These are phyloP conservation scores for Ariolimax columbianus DNA, from an alignment of 2,888 invertebrate species.

Conservation along the genomic window DNA sequence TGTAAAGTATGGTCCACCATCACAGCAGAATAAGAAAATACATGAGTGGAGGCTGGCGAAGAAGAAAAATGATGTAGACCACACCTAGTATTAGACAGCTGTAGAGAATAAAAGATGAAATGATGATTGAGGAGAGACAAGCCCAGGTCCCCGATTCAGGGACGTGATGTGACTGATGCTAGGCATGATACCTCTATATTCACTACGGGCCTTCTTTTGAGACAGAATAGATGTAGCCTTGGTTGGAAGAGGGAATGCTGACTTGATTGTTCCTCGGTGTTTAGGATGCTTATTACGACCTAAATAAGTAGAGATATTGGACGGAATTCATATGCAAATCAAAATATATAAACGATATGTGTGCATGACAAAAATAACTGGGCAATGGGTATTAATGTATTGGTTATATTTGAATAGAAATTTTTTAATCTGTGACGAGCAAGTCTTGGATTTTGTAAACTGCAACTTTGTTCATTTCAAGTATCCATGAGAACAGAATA, in stretches of 20 bases:
- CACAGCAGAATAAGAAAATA: too few species aligned
- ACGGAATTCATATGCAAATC: slow-evolving; percentile 5
- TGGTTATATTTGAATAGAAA: too few species aligned
- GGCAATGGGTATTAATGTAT: too few species aligned
- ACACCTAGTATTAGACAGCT: neutral
- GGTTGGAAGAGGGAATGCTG: neutral
- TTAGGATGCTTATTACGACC: neutral
- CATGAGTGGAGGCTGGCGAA: too few species aligned
- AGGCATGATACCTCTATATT: neutral
- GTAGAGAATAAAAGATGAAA: neutral
- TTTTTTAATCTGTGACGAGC: too few species aligned
- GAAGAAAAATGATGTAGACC: neutral
- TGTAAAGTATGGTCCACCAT: too few species aligned
- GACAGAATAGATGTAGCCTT: neutral
- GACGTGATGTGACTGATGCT: neutral
- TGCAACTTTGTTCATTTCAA: too few species aligned
- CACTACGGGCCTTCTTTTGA: neutral
- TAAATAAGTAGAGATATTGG: neutral
- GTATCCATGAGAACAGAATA: too few species aligned
- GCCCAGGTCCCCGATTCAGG: neutral
- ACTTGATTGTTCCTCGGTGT: neutral
- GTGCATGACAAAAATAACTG: too few species aligned
- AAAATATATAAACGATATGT: too few species aligned
- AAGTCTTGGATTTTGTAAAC: too few species aligned
- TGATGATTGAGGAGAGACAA: neutral